Conservation (phyloP, 2,888 invertebrate species). For the Deroplatys truncata region DNA sequence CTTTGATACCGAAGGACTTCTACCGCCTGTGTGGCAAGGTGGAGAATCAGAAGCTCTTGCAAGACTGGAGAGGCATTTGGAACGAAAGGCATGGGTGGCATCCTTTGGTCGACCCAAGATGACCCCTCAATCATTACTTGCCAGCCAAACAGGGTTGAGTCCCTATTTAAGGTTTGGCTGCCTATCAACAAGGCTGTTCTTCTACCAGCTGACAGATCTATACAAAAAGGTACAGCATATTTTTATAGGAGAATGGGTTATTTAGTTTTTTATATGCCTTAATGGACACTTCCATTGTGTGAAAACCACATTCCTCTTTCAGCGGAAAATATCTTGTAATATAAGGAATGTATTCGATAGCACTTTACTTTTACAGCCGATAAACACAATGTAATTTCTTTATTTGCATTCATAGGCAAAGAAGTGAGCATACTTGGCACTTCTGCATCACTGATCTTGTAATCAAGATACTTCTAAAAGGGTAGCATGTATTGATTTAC, state of each 20-base stretch:
- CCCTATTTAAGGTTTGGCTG: slow-evolving; percentile 85
- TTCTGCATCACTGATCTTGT: too few species aligned
- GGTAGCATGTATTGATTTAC: too few species aligned
- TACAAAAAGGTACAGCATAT: slow-evolving; percentile 51
- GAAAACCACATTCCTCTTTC: neutral
- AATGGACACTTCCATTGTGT: neutral
- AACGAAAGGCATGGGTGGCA: slow-evolving; percentile 84
- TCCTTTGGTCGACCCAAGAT: slow-evolving; percentile 84
- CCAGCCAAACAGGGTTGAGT: slow-evolving; percentile 78
- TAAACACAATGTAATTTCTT: neutral
- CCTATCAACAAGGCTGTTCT: slow-evolving; percentile 77
- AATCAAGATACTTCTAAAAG: too few species aligned
- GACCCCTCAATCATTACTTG: slow-evolving; percentile 79
- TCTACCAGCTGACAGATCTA: slow-evolving; percentile 69
- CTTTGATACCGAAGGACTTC: slow-evolving; percentile 70
- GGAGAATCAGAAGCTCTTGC: slow-evolving; percentile 70
- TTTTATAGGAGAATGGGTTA: too few species aligned
- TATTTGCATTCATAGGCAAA: too few species aligned
- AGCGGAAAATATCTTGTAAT: neutral
- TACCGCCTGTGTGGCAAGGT: slow-evolving; percentile 72
- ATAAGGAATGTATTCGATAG: neutral
- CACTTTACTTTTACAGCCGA: neutral
- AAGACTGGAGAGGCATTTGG: slow-evolving; percentile 71
- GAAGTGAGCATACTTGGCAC: too few species aligned
- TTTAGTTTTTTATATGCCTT: too few species aligned